phyloP scores from a whole-genome alignment of 2,888 invertebrate species.

The Rhagonycha lutea region DNA sequence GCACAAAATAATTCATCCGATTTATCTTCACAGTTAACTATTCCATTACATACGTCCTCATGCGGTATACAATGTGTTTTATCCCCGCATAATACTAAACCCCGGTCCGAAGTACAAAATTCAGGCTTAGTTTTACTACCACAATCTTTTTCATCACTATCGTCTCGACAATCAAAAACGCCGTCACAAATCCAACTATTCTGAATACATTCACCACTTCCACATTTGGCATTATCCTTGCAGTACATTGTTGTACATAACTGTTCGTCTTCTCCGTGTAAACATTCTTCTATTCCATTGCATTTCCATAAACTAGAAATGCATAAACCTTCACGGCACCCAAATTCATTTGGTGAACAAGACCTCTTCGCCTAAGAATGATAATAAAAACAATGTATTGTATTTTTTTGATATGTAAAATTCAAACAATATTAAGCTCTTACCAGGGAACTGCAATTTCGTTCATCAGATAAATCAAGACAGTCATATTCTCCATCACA shows the following conservation, averaged over 20 bases:
- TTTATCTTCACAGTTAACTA: constrained; percentile 62
- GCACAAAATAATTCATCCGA: constrained; percentile 63
- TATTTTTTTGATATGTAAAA: background rate
- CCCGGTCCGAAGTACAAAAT: constrained; percentile 57
- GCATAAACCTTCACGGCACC: constrained; percentile 44
- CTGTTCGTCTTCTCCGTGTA: constrained; percentile 53
- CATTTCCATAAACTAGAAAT: constrained; percentile 50
- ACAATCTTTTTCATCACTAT: constrained; percentile 71
- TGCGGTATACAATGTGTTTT: constrained; percentile 60
- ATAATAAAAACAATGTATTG: background rate
- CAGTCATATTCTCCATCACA: background rate
- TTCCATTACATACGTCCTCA: constrained; percentile 60
- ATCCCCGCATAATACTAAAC: constrained; percentile 60
- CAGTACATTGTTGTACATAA: background rate
- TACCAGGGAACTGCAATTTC: background rate
- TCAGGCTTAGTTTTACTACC: constrained; percentile 44
- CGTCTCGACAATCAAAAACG: constrained; percentile 74
- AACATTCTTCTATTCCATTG: constrained; percentile 51
- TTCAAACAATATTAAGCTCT: background rate
- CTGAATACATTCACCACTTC: background rate
- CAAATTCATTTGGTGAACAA: background rate
- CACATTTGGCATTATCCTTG: background rate
- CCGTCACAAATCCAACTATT: constrained; percentile 70
- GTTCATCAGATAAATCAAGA: background rate
- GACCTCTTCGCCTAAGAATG: background rate